Evolutionary conservation across 2,797 vertebrate species (phyloP).

Genomic region (Brotula barbata): DNA sequence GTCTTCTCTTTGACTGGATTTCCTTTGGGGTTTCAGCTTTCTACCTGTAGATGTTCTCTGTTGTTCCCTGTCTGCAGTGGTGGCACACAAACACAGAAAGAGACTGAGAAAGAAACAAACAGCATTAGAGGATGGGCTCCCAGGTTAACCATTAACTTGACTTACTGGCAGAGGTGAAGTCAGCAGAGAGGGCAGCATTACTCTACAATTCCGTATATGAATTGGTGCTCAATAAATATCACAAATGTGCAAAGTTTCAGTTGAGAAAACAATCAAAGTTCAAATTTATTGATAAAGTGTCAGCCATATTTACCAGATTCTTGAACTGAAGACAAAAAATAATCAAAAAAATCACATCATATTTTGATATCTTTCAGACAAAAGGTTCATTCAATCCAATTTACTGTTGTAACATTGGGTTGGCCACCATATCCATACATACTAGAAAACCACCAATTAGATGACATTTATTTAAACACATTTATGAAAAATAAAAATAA

Average conservation of each 20-base stretch:
- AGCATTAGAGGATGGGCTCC: constrained; percentile 34
- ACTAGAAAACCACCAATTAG: background rate
- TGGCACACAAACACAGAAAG: constrained; percentile 18
- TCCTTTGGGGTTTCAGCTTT: constrained; percentile 5
- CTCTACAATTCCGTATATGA: background rate
- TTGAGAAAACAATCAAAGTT: constrained; percentile 9
- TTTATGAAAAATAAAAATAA: constrained; percentile 1
- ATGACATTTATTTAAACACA: background rate
- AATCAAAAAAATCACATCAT: background rate
- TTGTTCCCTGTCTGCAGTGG: constrained; percentile 19
- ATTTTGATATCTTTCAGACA: background rate
- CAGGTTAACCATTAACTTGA: constrained; percentile 60
- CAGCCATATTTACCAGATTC: background rate
- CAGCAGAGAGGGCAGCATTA: constrained; percentile 14
- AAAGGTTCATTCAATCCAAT: background rate
- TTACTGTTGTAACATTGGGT: background rate
- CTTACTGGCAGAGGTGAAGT: constrained; percentile 31
- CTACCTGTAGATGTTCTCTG: constrained; percentile 6
- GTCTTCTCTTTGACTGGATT: background rate
- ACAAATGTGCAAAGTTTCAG: background rate
- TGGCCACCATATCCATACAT: background rate
- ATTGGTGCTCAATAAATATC: background rate
- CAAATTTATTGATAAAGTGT: constrained; percentile 34
- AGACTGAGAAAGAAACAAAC: constrained; percentile 8
- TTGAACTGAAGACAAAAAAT: constrained; percentile 2